Evolutionary conservation across 2,113 vertebrate genomes (phyloP).

Genomic region (Petaurus breviceps): DNA sequence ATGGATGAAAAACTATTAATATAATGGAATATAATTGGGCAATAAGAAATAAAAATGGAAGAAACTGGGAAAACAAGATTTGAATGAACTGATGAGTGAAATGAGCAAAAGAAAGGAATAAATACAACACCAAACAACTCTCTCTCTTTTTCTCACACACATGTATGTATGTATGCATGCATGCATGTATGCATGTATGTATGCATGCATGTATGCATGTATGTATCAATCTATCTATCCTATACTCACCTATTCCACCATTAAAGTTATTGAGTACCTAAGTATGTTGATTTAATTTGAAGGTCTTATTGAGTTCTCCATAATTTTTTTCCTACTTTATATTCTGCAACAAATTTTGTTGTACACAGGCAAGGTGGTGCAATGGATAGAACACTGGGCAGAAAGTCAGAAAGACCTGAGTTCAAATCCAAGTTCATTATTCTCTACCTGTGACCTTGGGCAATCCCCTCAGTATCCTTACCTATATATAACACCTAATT

Average conservation of each 20-base stretch:
- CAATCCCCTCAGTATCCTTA: constrained; percentile 16
- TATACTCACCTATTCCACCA: neutral
- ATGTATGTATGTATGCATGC: neutral
- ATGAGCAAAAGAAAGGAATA: neutral
- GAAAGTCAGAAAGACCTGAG: neutral
- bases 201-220: too few species aligned
- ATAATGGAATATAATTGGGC: neutral
- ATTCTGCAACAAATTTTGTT: neutral
- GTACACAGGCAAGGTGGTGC: neutral
- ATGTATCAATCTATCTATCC: neutral
- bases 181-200: neutral
- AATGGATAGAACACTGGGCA: neutral
- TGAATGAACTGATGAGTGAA: neutral
- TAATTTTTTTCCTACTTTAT: neutral
- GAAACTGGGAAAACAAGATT: neutral
- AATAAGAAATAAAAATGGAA: neutral
- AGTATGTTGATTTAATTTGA: neutral
- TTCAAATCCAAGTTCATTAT: neutral
- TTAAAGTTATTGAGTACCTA: neutral
- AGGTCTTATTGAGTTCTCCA: neutral
- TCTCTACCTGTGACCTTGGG: neutral
- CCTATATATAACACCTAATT: constrained; percentile 23
- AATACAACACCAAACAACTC: neutral
- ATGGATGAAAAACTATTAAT: neutral
- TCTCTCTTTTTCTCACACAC: neutral